Percentiles rank a stretch among this genome's conserved stretches.
Evolutionary conservation across 2,113 vertebrate species (phyloP).

Genomic region (Scytalopus superciliaris): DNA sequence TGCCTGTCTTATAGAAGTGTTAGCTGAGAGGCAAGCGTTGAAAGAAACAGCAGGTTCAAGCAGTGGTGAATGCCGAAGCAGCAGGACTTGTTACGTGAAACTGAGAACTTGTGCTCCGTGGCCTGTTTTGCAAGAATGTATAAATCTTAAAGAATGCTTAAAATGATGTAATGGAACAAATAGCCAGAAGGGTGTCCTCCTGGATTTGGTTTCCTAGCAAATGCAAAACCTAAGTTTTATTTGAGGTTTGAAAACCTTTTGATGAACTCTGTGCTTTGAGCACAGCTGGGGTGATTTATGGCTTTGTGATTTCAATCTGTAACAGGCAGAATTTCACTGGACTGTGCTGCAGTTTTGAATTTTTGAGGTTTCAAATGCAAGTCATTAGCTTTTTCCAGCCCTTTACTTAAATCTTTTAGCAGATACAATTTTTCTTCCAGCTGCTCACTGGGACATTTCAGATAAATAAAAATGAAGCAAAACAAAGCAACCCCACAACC

Average conservation of each 20-base stretch:
- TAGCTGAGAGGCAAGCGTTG: background rate
- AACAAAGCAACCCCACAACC: background rate
- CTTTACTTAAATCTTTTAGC: background rate
- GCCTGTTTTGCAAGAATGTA: background rate
- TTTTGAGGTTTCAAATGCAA: slow-evolving; percentile 28
- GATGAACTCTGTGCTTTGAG: slow-evolving; percentile 19
- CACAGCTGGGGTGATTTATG: background rate
- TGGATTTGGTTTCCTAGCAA: background rate
- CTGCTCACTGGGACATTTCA: background rate
- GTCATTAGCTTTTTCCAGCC: background rate
- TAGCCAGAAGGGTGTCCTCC: background rate
- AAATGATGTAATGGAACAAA: background rate
- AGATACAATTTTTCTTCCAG: background rate
- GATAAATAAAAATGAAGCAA: background rate
- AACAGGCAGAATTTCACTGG: background rate
- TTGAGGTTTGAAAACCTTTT: slow-evolving; percentile 33
- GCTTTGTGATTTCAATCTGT: slow-evolving; percentile 3
- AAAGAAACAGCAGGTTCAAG: background rate
- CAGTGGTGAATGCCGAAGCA: background rate
- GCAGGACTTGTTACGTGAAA: background rate
- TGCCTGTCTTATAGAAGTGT: background rate
- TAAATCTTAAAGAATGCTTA: background rate
- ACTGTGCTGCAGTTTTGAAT: background rate
- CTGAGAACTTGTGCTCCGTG: background rate
- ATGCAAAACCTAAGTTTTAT: background rate